phyloP scores from a whole-genome alignment of 1,140 invertebrate species.

The Teleogryllus occipitalis region DNA sequence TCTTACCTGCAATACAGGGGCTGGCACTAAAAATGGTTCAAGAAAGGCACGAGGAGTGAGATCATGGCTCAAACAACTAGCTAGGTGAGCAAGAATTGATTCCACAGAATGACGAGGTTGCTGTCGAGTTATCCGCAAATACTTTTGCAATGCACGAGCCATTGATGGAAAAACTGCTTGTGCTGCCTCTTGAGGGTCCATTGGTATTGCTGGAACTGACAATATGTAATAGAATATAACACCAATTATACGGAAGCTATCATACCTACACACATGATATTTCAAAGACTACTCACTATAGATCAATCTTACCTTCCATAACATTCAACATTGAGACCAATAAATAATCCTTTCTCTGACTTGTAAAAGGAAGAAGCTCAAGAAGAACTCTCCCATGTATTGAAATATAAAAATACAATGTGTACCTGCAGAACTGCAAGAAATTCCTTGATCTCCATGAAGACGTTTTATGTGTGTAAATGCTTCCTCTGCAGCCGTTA shows the following conservation, averaged over 20 bases:
- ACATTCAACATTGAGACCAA: too few species aligned
- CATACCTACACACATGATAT: too few species aligned
- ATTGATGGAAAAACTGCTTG: conserved; percentile 95
- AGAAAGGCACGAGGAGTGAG: conserved; percentile 88
- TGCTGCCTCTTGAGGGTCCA: conserved; percentile 92
- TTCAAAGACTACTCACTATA: too few species aligned
- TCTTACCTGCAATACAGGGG: conserved; percentile 54
- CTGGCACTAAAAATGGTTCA: conserved; percentile 73
- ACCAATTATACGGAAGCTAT: too few species aligned
- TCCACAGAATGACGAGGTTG: conserved; percentile 92
- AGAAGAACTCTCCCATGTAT: too few species aligned
- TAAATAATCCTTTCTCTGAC: too few species aligned
- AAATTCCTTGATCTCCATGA: conserved; percentile 49
- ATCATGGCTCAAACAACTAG: conserved; percentile 84
- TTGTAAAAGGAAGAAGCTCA: too few species aligned
- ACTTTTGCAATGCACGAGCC: conserved; percentile 91
- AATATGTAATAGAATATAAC: conserved; percentile 18
- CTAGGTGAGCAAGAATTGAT: conserved; percentile 77
- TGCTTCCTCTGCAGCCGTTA: conserved; percentile 91
- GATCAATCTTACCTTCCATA: too few species aligned
- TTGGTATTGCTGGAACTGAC: conserved; percentile 52
- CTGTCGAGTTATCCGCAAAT: conserved; percentile 86
- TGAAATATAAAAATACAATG: not conserved
- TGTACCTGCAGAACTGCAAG: not conserved
- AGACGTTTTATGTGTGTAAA: conserved; percentile 90